Evolutionary conservation across 1,140 invertebrate genomes (phyloP).

Genomic region (Heliconius nattereri): DNA sequence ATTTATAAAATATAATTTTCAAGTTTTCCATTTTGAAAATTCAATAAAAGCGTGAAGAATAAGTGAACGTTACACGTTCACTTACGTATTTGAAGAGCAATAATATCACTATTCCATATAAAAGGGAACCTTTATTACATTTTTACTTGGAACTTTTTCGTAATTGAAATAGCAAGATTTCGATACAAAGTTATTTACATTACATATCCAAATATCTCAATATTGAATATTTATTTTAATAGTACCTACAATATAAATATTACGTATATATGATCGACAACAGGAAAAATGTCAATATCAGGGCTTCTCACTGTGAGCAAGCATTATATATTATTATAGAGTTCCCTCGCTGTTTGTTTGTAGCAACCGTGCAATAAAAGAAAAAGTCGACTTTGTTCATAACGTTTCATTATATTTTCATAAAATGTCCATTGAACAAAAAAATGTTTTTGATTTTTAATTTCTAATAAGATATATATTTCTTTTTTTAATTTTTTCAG

Average conservation of each 20-base stretch:
- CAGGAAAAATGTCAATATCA: conserved; percentile 56
- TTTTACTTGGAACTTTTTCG: conserved; percentile 27
- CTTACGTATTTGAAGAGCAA: background rate
- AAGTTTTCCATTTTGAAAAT: background rate
- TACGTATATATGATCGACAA: conserved; percentile 41
- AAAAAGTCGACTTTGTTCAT: conserved; percentile 26
- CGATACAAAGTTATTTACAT: conserved; percentile 38
- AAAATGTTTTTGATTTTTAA: background rate
- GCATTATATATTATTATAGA: conserved; percentile 42
- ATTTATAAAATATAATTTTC: background rate
- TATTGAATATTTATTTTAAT: conserved; percentile 50
- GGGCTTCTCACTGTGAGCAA: conserved; percentile 42
- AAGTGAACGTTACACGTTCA: background rate
- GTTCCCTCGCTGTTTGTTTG: conserved; percentile 33
- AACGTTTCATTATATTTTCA: conserved; percentile 31
- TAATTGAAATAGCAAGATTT: conserved; percentile 35
- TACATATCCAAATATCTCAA: conserved; percentile 38
- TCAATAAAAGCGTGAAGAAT: background rate
- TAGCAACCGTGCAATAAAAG: conserved; percentile 27
- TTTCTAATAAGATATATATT: background rate
- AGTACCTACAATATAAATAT: conserved; percentile 43
- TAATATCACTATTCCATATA: conserved; percentile 16
- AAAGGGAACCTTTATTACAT: conserved; percentile 31
- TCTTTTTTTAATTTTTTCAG: background rate
- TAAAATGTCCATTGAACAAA: conserved; percentile 8